Evolutionary conservation across 2,113 vertebrate genomes (phyloP), one percentile per base, ranked within the genome.

Genomic region (Hyaena hyaena): DNA sequence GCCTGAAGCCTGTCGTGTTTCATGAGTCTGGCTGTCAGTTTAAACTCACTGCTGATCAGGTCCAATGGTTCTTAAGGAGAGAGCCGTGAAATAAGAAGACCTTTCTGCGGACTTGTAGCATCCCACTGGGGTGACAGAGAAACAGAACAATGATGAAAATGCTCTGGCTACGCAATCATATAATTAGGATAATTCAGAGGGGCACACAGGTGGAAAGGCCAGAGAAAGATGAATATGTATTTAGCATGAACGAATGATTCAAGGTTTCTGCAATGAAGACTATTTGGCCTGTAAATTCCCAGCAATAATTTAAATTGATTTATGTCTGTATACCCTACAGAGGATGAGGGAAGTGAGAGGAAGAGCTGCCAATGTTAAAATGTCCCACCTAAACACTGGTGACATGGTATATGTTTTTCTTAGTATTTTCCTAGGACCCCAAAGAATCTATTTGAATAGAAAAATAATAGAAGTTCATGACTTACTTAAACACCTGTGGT

Each of bases 401-500:
- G 77, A 90, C 88, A 87, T 9, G 11, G 74, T 35, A 28, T 68
- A 33, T 88, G 39, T 63, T 90, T 95, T 96, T 3, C 76, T 45
- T 95, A 19, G 65, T 92, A 66, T 95, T 96, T 97, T 73, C 35
- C 48, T 80, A 69, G 48, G 48, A 86, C 79, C 48, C 68, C 48
- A 83, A 95, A 97, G 61, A 84, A 69, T 88, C 77, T 79, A 76
- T 88, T 89, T 85, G 79, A 93, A 77, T 73, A 93, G 63, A 93
- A 95, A 89, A 92, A 90, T 79, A 89, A 93, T 93, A 93, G 61
- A 95, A 90, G 15, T 91, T 91, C 73, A 86, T 63, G 55, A 93
- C 68, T 97, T 91, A 95, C 69, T 93, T 93, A 90, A 90, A 96
- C 58, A 93, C 35, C 73, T 88, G 94, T 95, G 97, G 89, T 91